Evolutionary conservation across 2,888 invertebrate genomes (phyloP), one percentile per base, ranked within the genome.

Genomic region (Lasioglossum calceatum): DNA sequence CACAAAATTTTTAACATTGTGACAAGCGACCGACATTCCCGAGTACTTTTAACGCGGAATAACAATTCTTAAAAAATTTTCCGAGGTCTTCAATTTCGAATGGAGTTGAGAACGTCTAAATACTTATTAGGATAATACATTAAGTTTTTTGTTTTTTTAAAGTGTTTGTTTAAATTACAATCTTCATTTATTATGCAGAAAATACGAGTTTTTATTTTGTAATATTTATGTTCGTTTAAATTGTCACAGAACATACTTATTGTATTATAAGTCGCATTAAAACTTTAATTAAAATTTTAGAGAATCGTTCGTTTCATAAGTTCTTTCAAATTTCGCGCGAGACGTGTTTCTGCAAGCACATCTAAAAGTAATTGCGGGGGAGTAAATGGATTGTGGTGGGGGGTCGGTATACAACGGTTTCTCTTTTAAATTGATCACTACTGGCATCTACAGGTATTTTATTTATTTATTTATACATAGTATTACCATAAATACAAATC

Each of bases 11-110:
- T 85, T 71, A 75, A 75, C 44, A 75, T 61, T 77, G 39, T 77
- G 36, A 71, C 71, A 82, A 78, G 79, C 42, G 4, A 12, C 19
- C 16, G 50, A 50, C 19, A 50, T 50, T 50, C 50, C 50, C 4
- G 14, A 27, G 44, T 78, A 85, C 64, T 82, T 85, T 78, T 75
- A 78, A 75, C 12, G 8, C n/a, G 10, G 5, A 50, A 50, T 50
- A 50, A 50, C 50, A 50, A 50, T 50, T 50, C 19, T 19, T 50
- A 50, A 19, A 19, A 16, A 5, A 50, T 50, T 19, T 50, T 4
- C 50, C 19, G 16, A 19, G 4, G 4, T 19, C 19, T 50, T 19
- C 19, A 50, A 50, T 19, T 50, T 19, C 4, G 19, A 50, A 16
- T 50, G 50, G 19, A 50, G 50, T 47, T 47, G 47, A 16, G 47